Percentiles rank a stretch among this genome's conserved stretches.
These are phyloP conservation scores for Climacteris rufus DNA, from an alignment of 2,113 vertebrate genomes.

Conservation along the genomic window DNA sequence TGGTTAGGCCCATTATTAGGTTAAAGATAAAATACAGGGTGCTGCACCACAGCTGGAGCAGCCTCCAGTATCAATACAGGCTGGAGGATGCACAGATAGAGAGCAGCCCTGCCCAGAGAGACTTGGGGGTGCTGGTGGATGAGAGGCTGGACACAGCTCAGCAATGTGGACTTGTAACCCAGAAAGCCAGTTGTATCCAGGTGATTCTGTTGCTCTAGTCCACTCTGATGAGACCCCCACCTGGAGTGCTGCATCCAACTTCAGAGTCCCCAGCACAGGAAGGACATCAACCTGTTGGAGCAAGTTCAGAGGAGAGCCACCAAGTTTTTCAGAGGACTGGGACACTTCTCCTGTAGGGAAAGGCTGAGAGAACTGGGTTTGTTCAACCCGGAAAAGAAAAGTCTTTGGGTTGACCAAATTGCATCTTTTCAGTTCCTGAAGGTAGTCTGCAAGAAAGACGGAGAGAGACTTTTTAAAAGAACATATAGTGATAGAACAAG, in stretches of 20 bases:
- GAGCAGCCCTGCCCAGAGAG: background rate
- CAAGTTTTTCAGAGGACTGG: background rate
- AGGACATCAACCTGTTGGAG: no score
- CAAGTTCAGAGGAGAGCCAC: fast-evolving
- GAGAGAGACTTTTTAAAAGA: background rate
- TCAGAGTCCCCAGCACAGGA: background rate
- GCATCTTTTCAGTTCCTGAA: background rate
- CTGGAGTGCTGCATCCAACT: background rate
- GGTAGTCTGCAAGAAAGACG: background rate
- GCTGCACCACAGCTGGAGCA: fast-evolving
- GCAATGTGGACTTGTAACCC: fast-evolving
- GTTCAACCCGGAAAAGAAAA: background rate
- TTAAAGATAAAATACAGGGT: background rate
- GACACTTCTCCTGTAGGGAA: background rate
- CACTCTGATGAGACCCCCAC: background rate
- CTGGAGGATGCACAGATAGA: no score
- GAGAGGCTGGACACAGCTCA: background rate
- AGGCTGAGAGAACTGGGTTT: background rate
- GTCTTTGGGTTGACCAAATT: background rate
- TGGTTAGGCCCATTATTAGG: no score
- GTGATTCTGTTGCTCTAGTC: background rate
- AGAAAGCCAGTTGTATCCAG: background rate
- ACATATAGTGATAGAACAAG: background rate
- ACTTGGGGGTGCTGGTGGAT: no score
- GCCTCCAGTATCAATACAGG: no score